Conservation (phyloP, 2,888 invertebrate species). For the Chloroclysta siterata region DNA sequence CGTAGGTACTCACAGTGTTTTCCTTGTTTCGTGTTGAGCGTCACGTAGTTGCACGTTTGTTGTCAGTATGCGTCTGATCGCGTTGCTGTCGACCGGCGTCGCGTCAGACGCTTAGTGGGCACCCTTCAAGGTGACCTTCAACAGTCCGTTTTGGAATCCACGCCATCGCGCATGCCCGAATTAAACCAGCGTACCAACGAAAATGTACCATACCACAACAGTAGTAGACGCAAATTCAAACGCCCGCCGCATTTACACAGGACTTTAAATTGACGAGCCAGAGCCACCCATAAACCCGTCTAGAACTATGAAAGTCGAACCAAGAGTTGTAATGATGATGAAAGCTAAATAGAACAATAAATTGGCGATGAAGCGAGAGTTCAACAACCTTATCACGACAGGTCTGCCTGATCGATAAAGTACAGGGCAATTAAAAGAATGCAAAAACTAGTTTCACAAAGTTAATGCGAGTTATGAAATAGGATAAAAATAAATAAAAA, state of each 20-base stretch:
- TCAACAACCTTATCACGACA: conserved; percentile 3
- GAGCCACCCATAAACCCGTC: conserved; percentile 7
- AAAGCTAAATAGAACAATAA: conserved; percentile 10
- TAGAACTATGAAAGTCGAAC: conserved; percentile 13
- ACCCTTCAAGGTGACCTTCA: conserved; percentile 77
- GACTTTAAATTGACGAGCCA: conserved; percentile 44
- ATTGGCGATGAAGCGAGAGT: conserved; percentile 2
- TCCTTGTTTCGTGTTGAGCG: conserved; percentile 48
- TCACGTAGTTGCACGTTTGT: conserved; percentile 52
- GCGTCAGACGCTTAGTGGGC: conserved; percentile 39
- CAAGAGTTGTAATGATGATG: conserved; percentile 9
- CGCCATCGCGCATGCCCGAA: conserved; percentile 74
- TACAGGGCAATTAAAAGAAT: background rate
- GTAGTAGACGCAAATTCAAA: conserved; percentile 44
- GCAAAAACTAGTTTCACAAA: background rate
- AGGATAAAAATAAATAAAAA: background rate
- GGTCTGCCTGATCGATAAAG: background rate
- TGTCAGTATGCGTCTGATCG: conserved; percentile 40
- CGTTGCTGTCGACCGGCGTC: conserved; percentile 49
- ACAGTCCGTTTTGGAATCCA: conserved; percentile 63
- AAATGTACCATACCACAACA: conserved; percentile 51
- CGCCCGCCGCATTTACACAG: conserved; percentile 46
- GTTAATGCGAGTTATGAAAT: background rate
- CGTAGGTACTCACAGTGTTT: conserved; percentile 35
- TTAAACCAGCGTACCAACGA: conserved; percentile 42